A percentile compares a stretch with the other conserved stretches of the same genome.
Evolutionary conservation across 2,797 vertebrate genomes (phyloP).

Genomic region (Lagocephalus sceleratus): DNA sequence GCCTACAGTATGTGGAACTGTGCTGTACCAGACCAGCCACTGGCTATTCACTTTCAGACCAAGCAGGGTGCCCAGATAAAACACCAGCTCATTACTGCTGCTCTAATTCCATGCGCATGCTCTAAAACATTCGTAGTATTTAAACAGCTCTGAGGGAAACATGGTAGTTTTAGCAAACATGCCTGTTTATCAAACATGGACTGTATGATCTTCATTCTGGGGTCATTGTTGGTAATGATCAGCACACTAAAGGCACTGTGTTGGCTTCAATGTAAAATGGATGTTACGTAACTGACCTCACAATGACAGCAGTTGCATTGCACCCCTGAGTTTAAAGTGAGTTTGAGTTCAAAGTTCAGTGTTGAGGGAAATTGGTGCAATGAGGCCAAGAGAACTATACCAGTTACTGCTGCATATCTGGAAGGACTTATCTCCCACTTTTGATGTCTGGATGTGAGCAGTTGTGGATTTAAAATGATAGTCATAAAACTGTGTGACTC

Average conservation of each 20-base stretch:
- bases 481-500: no score
- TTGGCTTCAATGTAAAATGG: slow-evolving; percentile 3
- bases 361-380: slow-evolving; percentile 30
- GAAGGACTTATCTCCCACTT: no score
- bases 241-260: background rate
- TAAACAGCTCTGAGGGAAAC: slow-evolving; percentile 2
- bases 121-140: background rate
- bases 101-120: slow-evolving; percentile 11
- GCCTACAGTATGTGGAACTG: slow-evolving; percentile 24
- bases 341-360: slow-evolving; percentile 32
- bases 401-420: no score
- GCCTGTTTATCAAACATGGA: background rate
- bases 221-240: slow-evolving; percentile 5
- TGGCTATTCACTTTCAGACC: slow-evolving; percentile 6
- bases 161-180: background rate
- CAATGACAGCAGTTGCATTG: slow-evolving; percentile 6
- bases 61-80: slow-evolving; percentile 22
- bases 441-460: no score
- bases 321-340: slow-evolving; percentile 10
- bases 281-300: slow-evolving; percentile 23
- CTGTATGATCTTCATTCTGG: background rate
- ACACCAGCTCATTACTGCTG: slow-evolving; percentile 22
- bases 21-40: slow-evolving; percentile 13
- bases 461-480: no score
- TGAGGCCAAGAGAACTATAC: slow-evolving; percentile 25